Evolutionary conservation across 1,140 invertebrate genomes (phyloP).

Genomic region (Grapholita molesta): DNA sequence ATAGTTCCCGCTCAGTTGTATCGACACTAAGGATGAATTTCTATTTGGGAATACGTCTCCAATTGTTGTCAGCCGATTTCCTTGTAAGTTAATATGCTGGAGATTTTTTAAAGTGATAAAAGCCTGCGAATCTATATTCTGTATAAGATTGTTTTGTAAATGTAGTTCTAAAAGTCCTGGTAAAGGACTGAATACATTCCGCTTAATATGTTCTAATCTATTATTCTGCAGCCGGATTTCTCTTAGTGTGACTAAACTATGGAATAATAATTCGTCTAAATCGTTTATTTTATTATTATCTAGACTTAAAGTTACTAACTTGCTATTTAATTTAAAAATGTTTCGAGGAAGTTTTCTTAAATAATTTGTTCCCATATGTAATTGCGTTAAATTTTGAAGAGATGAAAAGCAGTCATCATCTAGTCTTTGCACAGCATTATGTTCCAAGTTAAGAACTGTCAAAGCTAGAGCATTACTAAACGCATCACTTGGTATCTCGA

Average conservation of each 20-base stretch:
- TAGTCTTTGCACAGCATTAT: constrained; percentile 90
- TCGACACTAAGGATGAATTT: constrained; percentile 87
- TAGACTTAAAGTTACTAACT: constrained; percentile 90
- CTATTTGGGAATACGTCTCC: constrained; percentile 89
- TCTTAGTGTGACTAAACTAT: constrained; percentile 84
- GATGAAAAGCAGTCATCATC: constrained; percentile 86
- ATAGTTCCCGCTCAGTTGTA: constrained; percentile 91
- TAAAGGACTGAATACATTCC: constrained; percentile 89
- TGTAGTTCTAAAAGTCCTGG: constrained; percentile 90
- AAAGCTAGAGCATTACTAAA: constrained; percentile 88
- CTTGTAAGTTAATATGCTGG: constrained; percentile 93
- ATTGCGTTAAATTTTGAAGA: constrained; percentile 86
- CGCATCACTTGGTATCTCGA: constrained; percentile 89
- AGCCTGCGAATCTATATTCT: constrained; percentile 89
- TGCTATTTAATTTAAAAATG: constrained; percentile 85
- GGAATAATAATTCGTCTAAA: constrained; percentile 88
- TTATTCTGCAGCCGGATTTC: constrained; percentile 95
- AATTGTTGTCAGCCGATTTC: constrained; percentile 86
- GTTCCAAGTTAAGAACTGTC: constrained; percentile 90
- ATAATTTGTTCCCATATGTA: constrained; percentile 93
- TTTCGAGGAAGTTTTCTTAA: constrained; percentile 86
- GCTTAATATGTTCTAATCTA: constrained; percentile 84
- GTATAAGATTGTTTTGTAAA: constrained; percentile 91
- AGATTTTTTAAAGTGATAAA: constrained; percentile 89
- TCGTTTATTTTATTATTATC: constrained; percentile 93